These are phyloP conservation scores for Auanema freiburgensis DNA, from an alignment of 2,888 invertebrate genomes.

Conservation along the genomic window DNA sequence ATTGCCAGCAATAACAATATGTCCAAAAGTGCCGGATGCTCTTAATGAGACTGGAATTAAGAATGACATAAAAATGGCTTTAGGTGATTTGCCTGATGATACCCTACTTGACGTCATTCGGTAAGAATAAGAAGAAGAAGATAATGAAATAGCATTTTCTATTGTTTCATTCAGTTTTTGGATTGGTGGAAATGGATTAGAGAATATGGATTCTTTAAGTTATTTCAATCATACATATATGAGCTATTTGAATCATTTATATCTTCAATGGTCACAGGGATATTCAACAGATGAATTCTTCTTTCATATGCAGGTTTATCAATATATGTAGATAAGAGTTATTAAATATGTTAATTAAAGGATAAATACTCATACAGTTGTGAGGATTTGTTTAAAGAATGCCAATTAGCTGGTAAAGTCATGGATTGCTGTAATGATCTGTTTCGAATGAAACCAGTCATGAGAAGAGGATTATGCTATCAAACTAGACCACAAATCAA, in stretches of 20 bases:
- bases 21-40: slow-evolving; percentile 58
- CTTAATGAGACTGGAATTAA: slow-evolving; percentile 44
- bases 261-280: slow-evolving; percentile 53
- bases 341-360: slow-evolving; percentile 29
- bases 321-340: background rate
- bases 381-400: slow-evolving; percentile 54
- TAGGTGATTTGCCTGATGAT: slow-evolving; percentile 36
- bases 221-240: slow-evolving; percentile 52
- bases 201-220: slow-evolving; percentile 54
- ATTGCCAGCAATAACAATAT: slow-evolving; percentile 57
- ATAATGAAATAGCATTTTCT: background rate
- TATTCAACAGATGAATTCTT: slow-evolving; percentile 49
- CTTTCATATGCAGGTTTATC: slow-evolving; percentile 43
- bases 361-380: slow-evolving; percentile 58
- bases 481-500: slow-evolving; percentile 50
- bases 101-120: slow-evolving; percentile 42
- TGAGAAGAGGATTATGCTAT: slow-evolving; percentile 59
- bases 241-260: slow-evolving; percentile 42
- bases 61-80: slow-evolving; percentile 41
- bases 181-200: slow-evolving; percentile 56
- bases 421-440: slow-evolving; percentile 54
- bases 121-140: slow-evolving; percentile 25
- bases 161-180: slow-evolving; percentile 32
- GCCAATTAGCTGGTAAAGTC: slow-evolving; percentile 51
- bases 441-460: slow-evolving; percentile 45